Base-by-base conservation (phyloP, 2,888 invertebrate genomes). In the Harpalus rubripes region DNA sequence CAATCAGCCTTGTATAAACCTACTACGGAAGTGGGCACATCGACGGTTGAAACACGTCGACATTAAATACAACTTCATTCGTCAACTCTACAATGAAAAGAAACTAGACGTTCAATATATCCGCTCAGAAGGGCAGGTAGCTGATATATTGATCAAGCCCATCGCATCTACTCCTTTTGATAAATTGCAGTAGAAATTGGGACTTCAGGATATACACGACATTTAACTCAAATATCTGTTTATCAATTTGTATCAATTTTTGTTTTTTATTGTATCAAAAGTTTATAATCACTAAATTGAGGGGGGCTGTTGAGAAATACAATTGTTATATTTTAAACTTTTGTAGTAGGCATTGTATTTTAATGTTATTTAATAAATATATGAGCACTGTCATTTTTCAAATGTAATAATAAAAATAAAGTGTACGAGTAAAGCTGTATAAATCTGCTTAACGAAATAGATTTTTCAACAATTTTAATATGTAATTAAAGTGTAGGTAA, bases 51-150 rank as follows among this genome's bases (percentile, higher is more conserved):
- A 58, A 16, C 58, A 58, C n/a, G 58, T 58, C 58, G 58, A 58
- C 16, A 58, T n/a, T 7, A 58, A 58, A 58, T 58, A 58, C n/a
- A 58, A 58, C n/a, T 58, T 58, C n/a, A n/a, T 58, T 44, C 44
- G 44, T 10, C 44, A 44, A 44, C 44, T 44, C 7, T 44, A 44
- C 10, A 10, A 7, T 7, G 44, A 44, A 44, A 5, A 5, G 44
- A 44, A 44, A 44, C 44, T 44, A 5, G 44, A 44, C 10, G 5
- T 44, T 44, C 44, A 44, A 1, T 44, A 44, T 44, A 44, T 44
- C 10, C 10, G 44, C 44, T 44, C 44, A 44, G 44, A 44, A 44
- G 44, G 4, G 4, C 44, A 44, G 10, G 44, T 10, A 44, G 44
- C 44, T 44, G 10, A 44, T 5, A 7, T 10, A 10, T 10, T 44